These are phyloP conservation scores for Volucella inflata DNA, from an alignment of 2,888 invertebrate genomes.

Conservation along the genomic window DNA sequence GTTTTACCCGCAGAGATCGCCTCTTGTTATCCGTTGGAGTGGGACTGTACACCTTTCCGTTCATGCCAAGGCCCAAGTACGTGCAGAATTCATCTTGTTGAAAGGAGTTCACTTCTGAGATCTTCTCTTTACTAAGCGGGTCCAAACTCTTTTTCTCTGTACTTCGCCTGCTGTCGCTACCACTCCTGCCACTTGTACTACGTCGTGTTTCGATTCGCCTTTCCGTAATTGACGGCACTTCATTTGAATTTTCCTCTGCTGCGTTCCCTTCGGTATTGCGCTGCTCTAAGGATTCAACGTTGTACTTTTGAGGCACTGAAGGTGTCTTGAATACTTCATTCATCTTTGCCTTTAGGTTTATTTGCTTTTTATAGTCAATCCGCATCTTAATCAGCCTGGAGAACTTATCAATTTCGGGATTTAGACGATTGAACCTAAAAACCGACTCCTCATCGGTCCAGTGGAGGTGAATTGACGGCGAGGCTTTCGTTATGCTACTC, in stretches of 20 bases:
- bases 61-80: constrained; percentile 81
- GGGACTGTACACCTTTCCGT: constrained; percentile 65
- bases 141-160: constrained; percentile 16
- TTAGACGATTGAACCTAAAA: constrained; percentile 77
- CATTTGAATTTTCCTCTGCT: neutral
- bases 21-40: constrained; percentile 81
- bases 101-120: constrained; percentile 59
- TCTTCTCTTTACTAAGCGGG: constrained; percentile 41
- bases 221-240: neutral
- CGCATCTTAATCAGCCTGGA: constrained; percentile 60
- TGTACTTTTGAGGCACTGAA: constrained; percentile 76
- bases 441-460: constrained; percentile 77
- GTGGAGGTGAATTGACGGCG: constrained; percentile 68
- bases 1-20: constrained; percentile 80
- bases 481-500: constrained; percentile 54
- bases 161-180: constrained; percentile 13
- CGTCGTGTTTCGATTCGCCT: constrained; percentile 42
- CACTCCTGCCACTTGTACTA: constrained; percentile 51
- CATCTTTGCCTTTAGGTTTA: constrained; percentile 71
- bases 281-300: constrained; percentile 40
- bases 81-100: constrained; percentile 83
- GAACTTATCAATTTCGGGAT: constrained; percentile 78
- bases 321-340: constrained; percentile 78
- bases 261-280: constrained; percentile 35
- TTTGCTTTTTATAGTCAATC: constrained; percentile 75